A percentile compares a stretch with the other conserved stretches of the same genome.
Evolutionary conservation across 1,140 invertebrate genomes (phyloP).

Genomic region (Bombus impatiens): DNA sequence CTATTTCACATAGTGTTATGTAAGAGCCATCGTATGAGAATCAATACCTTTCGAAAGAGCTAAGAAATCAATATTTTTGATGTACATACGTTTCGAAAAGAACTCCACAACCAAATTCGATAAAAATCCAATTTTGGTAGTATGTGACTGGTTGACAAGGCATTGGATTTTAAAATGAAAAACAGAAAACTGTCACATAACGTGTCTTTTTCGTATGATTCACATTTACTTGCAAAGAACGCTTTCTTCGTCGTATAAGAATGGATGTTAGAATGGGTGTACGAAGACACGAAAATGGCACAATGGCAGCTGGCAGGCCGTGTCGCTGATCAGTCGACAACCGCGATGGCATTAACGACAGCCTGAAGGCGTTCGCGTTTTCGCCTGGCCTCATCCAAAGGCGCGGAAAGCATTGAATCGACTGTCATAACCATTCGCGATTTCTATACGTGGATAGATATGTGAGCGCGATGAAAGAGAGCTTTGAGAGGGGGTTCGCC

Average conservation of each 20-base stretch:
- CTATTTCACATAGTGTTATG: no score
- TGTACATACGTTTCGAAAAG: no score
- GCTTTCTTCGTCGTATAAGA: neutral
- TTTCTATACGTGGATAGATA: conserved; percentile 50
- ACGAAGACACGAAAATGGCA: neutral
- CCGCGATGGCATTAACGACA: conserved; percentile 21
- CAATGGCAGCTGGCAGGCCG: neutral
- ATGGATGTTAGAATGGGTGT: neutral
- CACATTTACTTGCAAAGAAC: neutral
- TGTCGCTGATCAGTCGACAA: neutral
- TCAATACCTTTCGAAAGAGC: no score
- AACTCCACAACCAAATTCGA: no score
- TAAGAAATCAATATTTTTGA: no score
- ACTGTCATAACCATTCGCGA: conserved; percentile 62
- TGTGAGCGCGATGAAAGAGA: conserved; percentile 42
- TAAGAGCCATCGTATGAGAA: no score
- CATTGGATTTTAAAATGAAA: no score
- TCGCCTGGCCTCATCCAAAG: neutral
- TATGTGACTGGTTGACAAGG: no score
- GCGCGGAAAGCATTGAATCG: conserved; percentile 49
- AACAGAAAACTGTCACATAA: no score
- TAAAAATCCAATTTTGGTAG: no score
- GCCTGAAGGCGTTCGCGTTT: neutral
- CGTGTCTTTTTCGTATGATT: neutral
- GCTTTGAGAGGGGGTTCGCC: conserved; percentile 31